A percentile compares a stretch with the other conserved stretches of the same genome.
Evolutionary conservation across 2,888 invertebrate species (phyloP).

Genomic region (Chaetoderma sp.): DNA sequence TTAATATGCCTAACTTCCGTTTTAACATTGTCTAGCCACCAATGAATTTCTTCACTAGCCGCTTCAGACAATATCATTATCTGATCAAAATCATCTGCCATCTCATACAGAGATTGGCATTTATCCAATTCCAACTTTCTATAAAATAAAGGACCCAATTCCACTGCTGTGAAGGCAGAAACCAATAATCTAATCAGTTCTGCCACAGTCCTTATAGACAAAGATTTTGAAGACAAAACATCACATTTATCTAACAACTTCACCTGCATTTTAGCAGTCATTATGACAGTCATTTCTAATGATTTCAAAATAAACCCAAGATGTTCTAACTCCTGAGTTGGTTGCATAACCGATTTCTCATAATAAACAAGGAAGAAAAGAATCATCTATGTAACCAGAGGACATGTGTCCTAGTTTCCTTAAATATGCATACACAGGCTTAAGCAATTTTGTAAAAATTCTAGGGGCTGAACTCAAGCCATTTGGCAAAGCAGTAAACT

Average conservation of each 20-base stretch:
- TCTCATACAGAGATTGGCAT: too few species aligned
- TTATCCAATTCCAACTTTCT: too few species aligned
- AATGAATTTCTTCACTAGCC: not conserved
- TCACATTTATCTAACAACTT: not conserved
- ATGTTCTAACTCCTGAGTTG: not conserved
- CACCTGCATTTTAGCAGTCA: not conserved
- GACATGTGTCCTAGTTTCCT: not conserved
- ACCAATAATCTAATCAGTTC: not conserved
- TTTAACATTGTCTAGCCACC: not conserved
- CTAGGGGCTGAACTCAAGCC: conserved; percentile 4
- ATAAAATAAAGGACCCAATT: not conserved
- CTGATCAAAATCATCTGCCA: too few species aligned
- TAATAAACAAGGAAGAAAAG: not conserved
- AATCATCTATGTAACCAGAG: conserved; percentile 11
- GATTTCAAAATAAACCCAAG: not conserved
- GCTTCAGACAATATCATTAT: not conserved
- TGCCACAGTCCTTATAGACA: not conserved
- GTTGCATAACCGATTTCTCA: not conserved
- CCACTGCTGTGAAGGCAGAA: not conserved
- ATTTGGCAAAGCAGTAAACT: conserved; percentile 12
- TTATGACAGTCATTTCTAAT: not conserved
- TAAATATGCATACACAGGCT: not conserved
- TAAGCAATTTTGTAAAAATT: conserved; percentile 4
- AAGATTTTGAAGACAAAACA: not conserved
- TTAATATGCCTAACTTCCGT: not conserved